Evolutionary conservation across 2,888 invertebrate genomes (phyloP).

Genomic region (Leptinotarsa peninsularis): DNA sequence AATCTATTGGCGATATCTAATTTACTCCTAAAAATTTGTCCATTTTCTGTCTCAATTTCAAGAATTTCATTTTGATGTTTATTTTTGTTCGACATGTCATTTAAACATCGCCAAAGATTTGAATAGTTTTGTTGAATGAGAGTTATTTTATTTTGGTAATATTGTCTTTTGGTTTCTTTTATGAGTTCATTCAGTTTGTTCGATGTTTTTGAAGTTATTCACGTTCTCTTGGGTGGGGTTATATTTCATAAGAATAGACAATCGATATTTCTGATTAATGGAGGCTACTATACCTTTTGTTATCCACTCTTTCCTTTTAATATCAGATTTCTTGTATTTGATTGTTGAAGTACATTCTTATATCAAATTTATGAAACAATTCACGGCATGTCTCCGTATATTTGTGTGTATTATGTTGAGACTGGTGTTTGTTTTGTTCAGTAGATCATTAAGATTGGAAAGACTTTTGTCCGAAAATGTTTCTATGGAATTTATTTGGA

Average conservation of each 20-base stretch:
- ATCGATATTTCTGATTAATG: neutral
- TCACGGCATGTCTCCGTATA: neutral
- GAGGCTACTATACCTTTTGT: neutral
- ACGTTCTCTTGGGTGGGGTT: neutral
- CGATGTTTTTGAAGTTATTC: neutral
- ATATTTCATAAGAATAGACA: neutral
- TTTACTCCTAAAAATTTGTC: neutral
- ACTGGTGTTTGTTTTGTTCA: neutral
- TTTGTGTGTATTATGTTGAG: neutral
- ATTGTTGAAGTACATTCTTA: neutral
- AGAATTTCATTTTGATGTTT: neutral
- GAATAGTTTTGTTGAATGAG: neutral
- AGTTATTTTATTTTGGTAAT: neutral
- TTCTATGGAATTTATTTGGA: too few species aligned
- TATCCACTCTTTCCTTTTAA: neutral
- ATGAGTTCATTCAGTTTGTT: neutral
- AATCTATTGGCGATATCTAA: constrained; percentile 1
- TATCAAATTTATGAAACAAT: neutral
- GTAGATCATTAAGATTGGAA: too few species aligned
- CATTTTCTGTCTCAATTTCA: neutral
- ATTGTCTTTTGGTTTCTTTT: neutral
- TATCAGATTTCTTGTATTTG: neutral
- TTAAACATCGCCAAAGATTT: neutral
- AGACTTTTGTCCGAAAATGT: too few species aligned
- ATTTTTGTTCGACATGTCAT: neutral